phyloP scores from a whole-genome alignment of 2,888 invertebrate genomes.

The Clunio marinus region DNA sequence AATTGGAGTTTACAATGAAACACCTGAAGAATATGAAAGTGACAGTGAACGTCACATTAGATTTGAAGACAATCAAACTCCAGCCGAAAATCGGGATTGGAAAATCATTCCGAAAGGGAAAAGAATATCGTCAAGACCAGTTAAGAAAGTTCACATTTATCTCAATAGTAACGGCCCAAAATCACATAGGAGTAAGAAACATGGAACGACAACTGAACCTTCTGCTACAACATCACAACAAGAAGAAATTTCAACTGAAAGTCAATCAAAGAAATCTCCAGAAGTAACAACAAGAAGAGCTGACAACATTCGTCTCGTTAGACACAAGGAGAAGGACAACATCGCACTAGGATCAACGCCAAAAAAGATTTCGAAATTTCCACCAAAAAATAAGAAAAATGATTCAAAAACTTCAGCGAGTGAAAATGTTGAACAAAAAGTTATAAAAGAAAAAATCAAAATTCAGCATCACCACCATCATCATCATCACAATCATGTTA shows the following conservation, averaged over 20 bases:
- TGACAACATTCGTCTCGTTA: slow-evolving; percentile 7
- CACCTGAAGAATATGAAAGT: slow-evolving; percentile 1
- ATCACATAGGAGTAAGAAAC: background rate
- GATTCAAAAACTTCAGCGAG: slow-evolving; percentile 18
- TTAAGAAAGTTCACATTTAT: slow-evolving; percentile 33
- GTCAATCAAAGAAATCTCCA: slow-evolving; percentile 26
- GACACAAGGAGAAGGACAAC: slow-evolving; percentile 7
- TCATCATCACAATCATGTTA: slow-evolving; percentile 61
- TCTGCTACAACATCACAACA: background rate
- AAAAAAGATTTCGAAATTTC: background rate
- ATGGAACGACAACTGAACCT: background rate
- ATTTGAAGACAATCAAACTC: slow-evolving; percentile 26
- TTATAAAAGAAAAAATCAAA: slow-evolving; percentile 36
- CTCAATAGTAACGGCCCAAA: slow-evolving; percentile 7
- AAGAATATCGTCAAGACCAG: slow-evolving; percentile 1
- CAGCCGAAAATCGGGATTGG: slow-evolving; percentile 34
- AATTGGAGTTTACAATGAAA: background rate
- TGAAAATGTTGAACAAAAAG: background rate
- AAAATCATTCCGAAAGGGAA: slow-evolving; percentile 22
- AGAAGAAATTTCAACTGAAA: background rate
- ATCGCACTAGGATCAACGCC: background rate
- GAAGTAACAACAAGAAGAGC: slow-evolving; percentile 30
- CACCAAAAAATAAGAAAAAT: too few relatives aligned
- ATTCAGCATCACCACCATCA: slow-evolving; percentile 48
- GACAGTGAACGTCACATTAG: background rate